Evolutionary conservation across 2,797 vertebrate genomes (phyloP).

Genomic region (Mionectes olivaceus): DNA sequence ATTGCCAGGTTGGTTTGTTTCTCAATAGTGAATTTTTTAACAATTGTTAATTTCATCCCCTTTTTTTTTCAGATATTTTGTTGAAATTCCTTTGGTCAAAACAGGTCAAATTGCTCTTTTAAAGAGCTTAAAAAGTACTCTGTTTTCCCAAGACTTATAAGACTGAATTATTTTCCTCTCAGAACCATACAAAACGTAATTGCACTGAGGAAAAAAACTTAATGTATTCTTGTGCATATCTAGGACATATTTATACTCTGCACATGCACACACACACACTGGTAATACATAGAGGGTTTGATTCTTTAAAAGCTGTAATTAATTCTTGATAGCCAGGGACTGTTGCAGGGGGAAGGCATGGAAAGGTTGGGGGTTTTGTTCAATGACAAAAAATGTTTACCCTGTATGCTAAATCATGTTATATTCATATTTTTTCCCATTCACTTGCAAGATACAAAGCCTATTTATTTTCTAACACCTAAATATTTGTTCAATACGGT

Average conservation of each 20-base stretch:
- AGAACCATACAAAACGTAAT: neutral
- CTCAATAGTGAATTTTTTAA: neutral
- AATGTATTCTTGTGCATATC: neutral
- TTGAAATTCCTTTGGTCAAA: neutral
- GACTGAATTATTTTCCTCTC: neutral
- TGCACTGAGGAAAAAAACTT: neutral
- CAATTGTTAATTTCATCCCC: neutral
- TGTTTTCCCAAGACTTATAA: neutral
- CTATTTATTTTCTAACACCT: neutral
- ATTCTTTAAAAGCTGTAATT: neutral
- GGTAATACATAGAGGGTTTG: neutral
- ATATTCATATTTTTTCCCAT: neutral
- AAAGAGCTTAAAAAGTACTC: neutral
- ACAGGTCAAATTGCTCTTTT: neutral
- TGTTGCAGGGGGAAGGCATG: rapidly evolving
- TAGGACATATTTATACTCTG: neutral
- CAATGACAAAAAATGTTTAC: neutral
- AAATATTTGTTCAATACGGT: neutral
- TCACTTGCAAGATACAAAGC: neutral
- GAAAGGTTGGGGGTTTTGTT: neutral
- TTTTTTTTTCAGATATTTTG: neutral
- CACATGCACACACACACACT: neutral
- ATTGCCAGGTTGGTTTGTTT: neutral
- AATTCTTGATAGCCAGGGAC: neutral
- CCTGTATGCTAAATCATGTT: neutral